phyloP scores from a whole-genome alignment of 2,113 vertebrate species.

The Ovis aries region ARS-UI_Ramb_v3.0 NC_056060.1:69910001-69910500 shows the following conservation, averaged over 20 bases:
- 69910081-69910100: not conserved
- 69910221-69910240: not conserved
- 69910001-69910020: not conserved
- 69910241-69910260: not conserved
- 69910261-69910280: not conserved
- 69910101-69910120: not conserved
- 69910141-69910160: not conserved
- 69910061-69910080: not conserved
- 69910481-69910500: not conserved
- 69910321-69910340: not conserved
- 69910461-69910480: not conserved
- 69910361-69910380: not conserved
- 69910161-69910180: not conserved
- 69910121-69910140: not conserved
- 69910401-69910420: not conserved
- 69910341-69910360: not conserved
- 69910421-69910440: not conserved
- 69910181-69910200: not conserved
- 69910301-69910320: not conserved
- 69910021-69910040: not conserved
- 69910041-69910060: not conserved
- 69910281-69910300: not conserved
- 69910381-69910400: not conserved
- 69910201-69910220: not conserved
- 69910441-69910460: not conserved